These are phyloP conservation scores for Halocynthia aurantium DNA, from an alignment of 23 tunicate species.

Conservation along the genomic window DNA sequence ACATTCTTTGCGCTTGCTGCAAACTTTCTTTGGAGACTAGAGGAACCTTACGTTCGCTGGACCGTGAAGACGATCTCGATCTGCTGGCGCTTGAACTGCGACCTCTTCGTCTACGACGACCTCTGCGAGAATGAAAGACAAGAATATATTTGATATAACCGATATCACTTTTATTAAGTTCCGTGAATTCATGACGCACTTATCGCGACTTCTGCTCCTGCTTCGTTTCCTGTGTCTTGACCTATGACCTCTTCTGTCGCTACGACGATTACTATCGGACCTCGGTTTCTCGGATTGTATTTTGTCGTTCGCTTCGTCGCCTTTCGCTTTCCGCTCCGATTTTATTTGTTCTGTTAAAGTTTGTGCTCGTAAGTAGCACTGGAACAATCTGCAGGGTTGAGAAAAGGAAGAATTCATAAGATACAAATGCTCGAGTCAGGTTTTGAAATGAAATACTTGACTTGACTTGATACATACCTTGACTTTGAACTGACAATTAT, in stretches of 20 bases:
- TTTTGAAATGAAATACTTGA: not conserved
- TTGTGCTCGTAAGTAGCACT: slow-evolving; percentile 44
- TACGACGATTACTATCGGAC: not conserved
- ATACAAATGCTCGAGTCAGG: not conserved
- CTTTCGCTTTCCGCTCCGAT: slow-evolving; percentile 32
- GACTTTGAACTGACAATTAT: slow-evolving; percentile 11
- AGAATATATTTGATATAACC: too few species aligned
- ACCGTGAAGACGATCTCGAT: slow-evolving; percentile 32
- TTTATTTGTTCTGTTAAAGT: slow-evolving; percentile 48
- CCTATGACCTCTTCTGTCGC: slow-evolving; percentile 32
- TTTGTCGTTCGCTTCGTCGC: slow-evolving; percentile 18
- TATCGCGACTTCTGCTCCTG: slow-evolving; percentile 32
- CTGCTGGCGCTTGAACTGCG: slow-evolving; percentile 41
- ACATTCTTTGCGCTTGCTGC: slow-evolving; percentile 73
- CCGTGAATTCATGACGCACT: slow-evolving; percentile 13
- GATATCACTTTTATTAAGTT: too few species aligned
- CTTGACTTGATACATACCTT: not conserved
- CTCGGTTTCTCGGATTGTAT: slow-evolving; percentile 8
- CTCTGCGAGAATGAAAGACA: slow-evolving; percentile 1
- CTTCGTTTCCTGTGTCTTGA: slow-evolving; percentile 15
- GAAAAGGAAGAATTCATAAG: not conserved
- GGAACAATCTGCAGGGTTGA: slow-evolving; percentile 6
- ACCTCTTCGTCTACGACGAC: slow-evolving; percentile 16
- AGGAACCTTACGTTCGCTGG: slow-evolving; percentile 20
- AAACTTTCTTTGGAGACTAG: slow-evolving; percentile 80